These are phyloP conservation scores for Sebastes iracundus DNA, from an alignment of 2,797 vertebrate genomes.

Conservation along the genomic window DNA sequence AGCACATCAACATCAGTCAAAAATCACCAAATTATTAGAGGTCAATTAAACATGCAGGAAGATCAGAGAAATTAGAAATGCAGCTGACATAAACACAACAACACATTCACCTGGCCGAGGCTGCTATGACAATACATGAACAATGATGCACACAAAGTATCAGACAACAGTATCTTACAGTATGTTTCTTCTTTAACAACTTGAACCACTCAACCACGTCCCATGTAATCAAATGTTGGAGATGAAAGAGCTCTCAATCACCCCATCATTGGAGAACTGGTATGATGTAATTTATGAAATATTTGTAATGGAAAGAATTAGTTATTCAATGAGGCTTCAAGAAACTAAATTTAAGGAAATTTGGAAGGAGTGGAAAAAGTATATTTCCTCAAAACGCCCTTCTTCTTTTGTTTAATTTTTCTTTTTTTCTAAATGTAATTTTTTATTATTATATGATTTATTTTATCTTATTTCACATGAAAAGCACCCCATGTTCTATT, in stretches of 20 bases:
- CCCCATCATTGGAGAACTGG: too few species aligned
- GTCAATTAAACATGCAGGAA: not conserved
- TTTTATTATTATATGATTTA: too few species aligned
- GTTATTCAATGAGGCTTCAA: too few species aligned
- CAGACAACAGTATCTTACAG: not conserved
- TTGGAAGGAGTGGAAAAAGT: too few species aligned
- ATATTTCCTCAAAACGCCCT: too few species aligned
- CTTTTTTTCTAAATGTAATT: too few species aligned
- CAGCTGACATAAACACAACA: not conserved
- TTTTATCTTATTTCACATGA: too few species aligned
- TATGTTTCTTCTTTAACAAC: not conserved
- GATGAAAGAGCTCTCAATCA: fast-evolving
- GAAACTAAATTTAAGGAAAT: too few species aligned
- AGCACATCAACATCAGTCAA: not conserved
- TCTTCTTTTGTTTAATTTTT: too few species aligned
- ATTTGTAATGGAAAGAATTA: too few species aligned
- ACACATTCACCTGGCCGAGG: not conserved
- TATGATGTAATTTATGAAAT: too few species aligned
- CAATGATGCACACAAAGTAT: not conserved
- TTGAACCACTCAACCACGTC: not conserved
- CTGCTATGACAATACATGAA: not conserved
- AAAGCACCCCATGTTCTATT: fast-evolving
- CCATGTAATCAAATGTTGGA: not conserved
- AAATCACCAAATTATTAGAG: not conserved
- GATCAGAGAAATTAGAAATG: not conserved